Conservation (phyloP, 2,888 invertebrate genomes). For the Adela reaumurella region DNA sequence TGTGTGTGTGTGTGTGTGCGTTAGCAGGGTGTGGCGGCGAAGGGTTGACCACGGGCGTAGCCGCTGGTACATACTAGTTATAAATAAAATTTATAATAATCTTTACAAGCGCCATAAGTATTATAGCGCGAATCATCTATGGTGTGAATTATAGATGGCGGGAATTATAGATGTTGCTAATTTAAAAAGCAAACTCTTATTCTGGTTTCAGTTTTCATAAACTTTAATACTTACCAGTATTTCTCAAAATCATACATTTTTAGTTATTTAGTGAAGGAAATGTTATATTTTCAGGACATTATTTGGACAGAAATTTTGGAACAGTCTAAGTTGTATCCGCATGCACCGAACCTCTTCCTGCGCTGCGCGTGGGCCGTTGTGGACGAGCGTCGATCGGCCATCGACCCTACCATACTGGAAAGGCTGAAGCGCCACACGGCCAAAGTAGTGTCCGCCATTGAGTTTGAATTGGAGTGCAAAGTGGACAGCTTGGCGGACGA, state of each 20-base stretch:
- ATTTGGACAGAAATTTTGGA: not conserved
- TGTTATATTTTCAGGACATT: not conserved
- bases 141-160: too few species aligned
- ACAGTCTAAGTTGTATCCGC: not conserved
- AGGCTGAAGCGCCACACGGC: not conserved
- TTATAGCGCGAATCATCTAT: too few species aligned
- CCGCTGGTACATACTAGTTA: too few species aligned
- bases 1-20: too few species aligned
- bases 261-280: not conserved
- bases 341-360: not conserved
- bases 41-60: too few species aligned
- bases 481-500: not conserved
- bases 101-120: too few species aligned
- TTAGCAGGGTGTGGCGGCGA: too few species aligned
- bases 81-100: too few species aligned
- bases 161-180: too few species aligned
- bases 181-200: too few species aligned
- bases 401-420: not conserved
- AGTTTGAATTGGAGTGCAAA: not conserved
- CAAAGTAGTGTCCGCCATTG: not conserved
- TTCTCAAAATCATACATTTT: not conserved
- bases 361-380: not conserved
- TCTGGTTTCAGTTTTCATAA: too few species aligned
- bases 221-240: conserved; percentile 4
- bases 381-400: not conserved